Evolutionary conservation across 2,888 invertebrate species (phyloP), one percentile per base, ranked within the genome.

Genomic region (Netelia melanura): DNA sequence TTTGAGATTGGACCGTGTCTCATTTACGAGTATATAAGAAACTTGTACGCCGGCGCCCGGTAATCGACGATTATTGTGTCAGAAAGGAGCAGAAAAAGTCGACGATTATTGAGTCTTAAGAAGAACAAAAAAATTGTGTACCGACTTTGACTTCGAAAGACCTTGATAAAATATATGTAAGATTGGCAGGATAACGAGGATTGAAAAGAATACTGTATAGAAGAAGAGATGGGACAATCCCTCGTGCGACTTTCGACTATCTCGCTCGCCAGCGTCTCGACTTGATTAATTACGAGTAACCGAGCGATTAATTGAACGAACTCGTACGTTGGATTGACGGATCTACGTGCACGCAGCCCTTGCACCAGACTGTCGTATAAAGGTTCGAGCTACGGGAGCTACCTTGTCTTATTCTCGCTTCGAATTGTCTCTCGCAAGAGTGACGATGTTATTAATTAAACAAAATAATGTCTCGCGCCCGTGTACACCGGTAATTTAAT

Each of bases 211-310:
- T 52, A 43, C 70, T 30, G 25, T 25, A 48, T 48, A 44, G 65
- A 67, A 67, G 23, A 8, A 67, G 67, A 48, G 61, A 43, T 30
- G 67, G 48, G 70, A 43, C 25, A 58, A 78, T 70, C 38, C 21
- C 56, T 30, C 54, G 23, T 62, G 70, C 48, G 56, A 64, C 64
- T 70, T 76, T 70, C 64, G 17, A 64, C 44, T n/a, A 62, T 78
- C 48, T 38, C 70, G 30, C 21, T 6, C 23, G 3, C 65, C n/a
- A 9, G 48, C 44, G 17, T 14, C 17, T 48, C 30, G 17, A 52
- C 62, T 76, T 81, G 76, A 81, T 81, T 76, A 81, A 81, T 76
- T 76, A 75, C 81, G 70, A 64, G 62, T 76, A 81, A 58, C 76
- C 70, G 65, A 71, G 62, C 76, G 81, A 81, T 81, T 81, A 81